Conservation (phyloP, 2,113 vertebrate species). For the Embiotoca jacksoni region DNA sequence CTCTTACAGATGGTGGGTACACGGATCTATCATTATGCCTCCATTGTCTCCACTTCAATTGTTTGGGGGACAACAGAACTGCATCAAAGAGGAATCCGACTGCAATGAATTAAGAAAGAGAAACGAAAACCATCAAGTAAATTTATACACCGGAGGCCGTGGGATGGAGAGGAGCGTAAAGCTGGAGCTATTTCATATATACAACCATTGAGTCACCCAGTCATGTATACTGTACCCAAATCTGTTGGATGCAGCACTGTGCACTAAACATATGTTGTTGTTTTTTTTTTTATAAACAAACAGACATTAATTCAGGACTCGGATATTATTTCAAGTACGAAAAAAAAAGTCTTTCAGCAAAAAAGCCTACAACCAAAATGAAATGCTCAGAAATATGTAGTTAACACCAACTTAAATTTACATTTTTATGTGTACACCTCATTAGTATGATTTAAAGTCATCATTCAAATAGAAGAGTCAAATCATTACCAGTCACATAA, state of each 20-base stretch:
- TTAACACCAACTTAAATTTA: neutral
- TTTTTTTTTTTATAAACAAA: constrained; percentile 65
- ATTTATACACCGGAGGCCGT: constrained; percentile 88
- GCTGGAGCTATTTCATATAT: constrained; percentile 79
- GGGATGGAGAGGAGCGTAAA: constrained; percentile 82
- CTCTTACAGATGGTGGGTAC: constrained; percentile 99
- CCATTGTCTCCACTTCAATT: constrained; percentile 99
- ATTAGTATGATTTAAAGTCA: neutral
- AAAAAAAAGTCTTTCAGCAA: constrained; percentile 3
- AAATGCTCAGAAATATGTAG: neutral
- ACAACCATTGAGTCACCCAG: constrained; percentile 81
- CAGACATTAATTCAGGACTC: constrained; percentile 62
- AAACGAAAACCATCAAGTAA: constrained; percentile 86
- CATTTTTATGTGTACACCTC: neutral
- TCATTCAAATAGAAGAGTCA: constrained; percentile 5
- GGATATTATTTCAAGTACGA: constrained; percentile 54
- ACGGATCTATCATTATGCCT: constrained; percentile 99
- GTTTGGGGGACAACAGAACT: constrained; percentile 90
- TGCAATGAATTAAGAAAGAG: constrained; percentile 89
- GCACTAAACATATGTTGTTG: constrained; percentile 85
- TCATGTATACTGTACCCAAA: constrained; percentile 85
- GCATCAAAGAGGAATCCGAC: constrained; percentile 92
- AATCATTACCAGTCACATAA: neutral
- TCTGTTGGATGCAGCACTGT: constrained; percentile 85
- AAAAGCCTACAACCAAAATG: constrained; percentile 25